These are phyloP conservation scores for Charanyca ferruginea DNA, from an alignment of 2,888 invertebrate species.

Conservation along the genomic window DNA sequence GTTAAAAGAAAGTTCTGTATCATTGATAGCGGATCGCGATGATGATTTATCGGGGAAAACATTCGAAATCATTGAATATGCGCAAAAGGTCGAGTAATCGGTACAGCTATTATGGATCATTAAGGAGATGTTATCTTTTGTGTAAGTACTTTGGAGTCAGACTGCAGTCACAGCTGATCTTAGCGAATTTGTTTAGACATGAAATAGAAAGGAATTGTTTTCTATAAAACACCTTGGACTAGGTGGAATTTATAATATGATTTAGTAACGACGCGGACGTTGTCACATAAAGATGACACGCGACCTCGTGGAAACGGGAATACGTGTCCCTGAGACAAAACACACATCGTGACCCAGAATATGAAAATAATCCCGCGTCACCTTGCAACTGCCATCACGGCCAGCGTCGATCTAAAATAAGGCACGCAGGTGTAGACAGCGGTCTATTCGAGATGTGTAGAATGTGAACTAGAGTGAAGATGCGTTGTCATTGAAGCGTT, in stretches of 20 bases:
- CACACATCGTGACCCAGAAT: constrained; percentile 87
- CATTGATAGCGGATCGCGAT: constrained; percentile 46
- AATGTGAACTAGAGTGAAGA: constrained; percentile 69
- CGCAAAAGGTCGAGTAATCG: constrained; percentile 42
- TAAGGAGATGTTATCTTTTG: constrained; percentile 41
- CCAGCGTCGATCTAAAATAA: constrained; percentile 85
- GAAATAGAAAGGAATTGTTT: constrained; percentile 25
- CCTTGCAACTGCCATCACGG: constrained; percentile 85
- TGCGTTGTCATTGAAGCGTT: constrained; percentile 59
- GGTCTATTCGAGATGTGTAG: constrained; percentile 75
- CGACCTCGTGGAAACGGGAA: constrained; percentile 74
- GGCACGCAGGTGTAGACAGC: constrained; percentile 85
- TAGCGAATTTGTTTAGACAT: constrained; percentile 3
- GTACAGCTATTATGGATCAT: constrained; percentile 33
- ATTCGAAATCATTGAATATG: constrained; percentile 40
- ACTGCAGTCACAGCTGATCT: background rate
- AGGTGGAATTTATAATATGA: constrained; percentile 55
- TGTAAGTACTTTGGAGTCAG: constrained; percentile 23
- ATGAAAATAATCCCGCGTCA: constrained; percentile 88
- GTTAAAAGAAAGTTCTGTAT: constrained; percentile 59
- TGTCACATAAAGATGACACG: constrained; percentile 70
- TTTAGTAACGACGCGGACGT: constrained; percentile 59
- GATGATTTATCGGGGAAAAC: constrained; percentile 55
- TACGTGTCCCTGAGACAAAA: constrained; percentile 87
- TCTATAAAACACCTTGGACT: constrained; percentile 39